Evolutionary conservation across 2,797 vertebrate species (phyloP).

Genomic region (Chanos chanos): DNA sequence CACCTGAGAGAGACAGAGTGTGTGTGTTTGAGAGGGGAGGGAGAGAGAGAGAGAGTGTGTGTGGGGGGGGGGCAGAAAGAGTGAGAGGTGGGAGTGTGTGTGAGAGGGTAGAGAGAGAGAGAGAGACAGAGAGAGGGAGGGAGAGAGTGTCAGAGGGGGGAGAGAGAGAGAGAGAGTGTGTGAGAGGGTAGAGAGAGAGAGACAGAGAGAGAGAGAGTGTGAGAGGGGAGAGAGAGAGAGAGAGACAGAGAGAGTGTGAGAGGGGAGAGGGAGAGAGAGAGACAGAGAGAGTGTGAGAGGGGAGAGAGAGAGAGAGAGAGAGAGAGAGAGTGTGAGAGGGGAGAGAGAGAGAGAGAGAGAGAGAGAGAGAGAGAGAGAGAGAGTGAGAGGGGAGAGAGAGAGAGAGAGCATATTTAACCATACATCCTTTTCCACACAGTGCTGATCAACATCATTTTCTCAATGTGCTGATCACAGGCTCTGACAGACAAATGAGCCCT

Average conservation of each 20-base stretch:
- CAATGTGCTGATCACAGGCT: too few relatives aligned
- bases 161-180: background rate
- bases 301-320: background rate
- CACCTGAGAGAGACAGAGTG: conserved; percentile 62
- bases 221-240: background rate
- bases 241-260: background rate
- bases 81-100: background rate
- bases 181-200: background rate
- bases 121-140: too few relatives aligned
- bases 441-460: too few relatives aligned
- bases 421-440: too few relatives aligned
- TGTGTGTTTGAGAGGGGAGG: background rate
- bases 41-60: background rate
- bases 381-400: background rate
- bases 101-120: conserved; percentile 20
- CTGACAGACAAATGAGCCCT: too few relatives aligned
- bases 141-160: background rate
- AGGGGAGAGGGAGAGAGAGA: too few relatives aligned
- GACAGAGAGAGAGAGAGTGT: too few relatives aligned
- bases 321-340: background rate
- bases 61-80: background rate
- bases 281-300: background rate
- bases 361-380: background rate
- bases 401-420: background rate
- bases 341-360: background rate